Evolutionary conservation across 2,113 vertebrate species (phyloP).

Genomic region (Enhydra lutris): DNA sequence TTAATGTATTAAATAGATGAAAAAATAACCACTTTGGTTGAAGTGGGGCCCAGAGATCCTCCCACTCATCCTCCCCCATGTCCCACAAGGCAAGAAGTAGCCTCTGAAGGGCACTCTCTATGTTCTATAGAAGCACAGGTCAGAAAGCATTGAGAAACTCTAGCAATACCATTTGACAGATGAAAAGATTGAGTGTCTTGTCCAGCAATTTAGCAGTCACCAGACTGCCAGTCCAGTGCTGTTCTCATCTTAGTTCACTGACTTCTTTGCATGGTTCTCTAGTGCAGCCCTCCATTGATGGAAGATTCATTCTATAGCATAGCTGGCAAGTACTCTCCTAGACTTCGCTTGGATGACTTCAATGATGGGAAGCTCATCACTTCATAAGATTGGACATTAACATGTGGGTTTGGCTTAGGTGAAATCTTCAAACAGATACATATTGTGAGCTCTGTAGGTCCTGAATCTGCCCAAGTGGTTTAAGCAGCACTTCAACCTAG

Average conservation of each 20-base stretch:
- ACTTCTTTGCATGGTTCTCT: neutral
- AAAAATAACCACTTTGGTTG: neutral
- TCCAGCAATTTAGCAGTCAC: neutral
- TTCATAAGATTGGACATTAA: neutral
- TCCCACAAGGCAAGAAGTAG: neutral
- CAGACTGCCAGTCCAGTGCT: neutral
- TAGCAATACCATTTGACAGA: neutral
- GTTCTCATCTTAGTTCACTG: neutral
- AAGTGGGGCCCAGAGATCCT: neutral
- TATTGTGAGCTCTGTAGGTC: neutral
- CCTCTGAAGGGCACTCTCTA: neutral
- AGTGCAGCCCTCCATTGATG: neutral
- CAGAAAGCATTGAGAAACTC: neutral
- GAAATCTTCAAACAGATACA: neutral
- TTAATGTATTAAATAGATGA: neutral
- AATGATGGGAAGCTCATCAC: neutral
- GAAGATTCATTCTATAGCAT: slow-evolving; percentile 7
- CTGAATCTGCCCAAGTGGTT: neutral
- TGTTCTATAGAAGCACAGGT: neutral
- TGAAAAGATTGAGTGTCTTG: neutral
- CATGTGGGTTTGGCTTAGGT: neutral
- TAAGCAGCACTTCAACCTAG: neutral
- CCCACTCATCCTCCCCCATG: neutral
- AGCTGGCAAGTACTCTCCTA: neutral
- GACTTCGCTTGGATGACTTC: neutral